Evolutionary conservation across 2,888 invertebrate genomes (phyloP).

Genomic region (Drosophila maculinotata): DNA sequence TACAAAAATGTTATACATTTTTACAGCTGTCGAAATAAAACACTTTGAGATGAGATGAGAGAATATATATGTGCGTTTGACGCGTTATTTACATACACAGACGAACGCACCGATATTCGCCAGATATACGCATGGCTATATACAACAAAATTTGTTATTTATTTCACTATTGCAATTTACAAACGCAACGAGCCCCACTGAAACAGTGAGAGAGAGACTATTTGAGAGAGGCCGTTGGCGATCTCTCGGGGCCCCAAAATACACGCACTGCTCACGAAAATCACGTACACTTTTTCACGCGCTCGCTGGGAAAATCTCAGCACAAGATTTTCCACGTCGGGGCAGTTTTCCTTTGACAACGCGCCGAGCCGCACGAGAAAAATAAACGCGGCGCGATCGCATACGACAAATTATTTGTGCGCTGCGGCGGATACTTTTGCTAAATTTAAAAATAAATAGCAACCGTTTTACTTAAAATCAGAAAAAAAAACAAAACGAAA

Average conservation of each 20-base stretch:
- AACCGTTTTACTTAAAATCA: constrained; percentile 47
- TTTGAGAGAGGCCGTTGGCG: constrained; percentile 9
- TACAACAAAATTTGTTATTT: constrained; percentile 39
- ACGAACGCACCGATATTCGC: constrained; percentile 35
- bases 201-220: neutral
- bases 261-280: constrained; percentile 34
- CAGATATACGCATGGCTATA: constrained; percentile 47
- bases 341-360: constrained; percentile 83
- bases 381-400: constrained; percentile 34
- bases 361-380: constrained; percentile 76
- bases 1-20: constrained; percentile 39
- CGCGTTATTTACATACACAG: constrained; percentile 11
- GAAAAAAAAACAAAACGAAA: constrained; percentile 37
- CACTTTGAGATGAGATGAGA: constrained; percentile 23
- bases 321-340: constrained; percentile 61
- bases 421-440: constrained; percentile 66
- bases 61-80: constrained; percentile 30
- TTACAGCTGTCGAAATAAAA: constrained; percentile 37
- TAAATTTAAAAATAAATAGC: constrained; percentile 77
- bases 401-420: constrained; percentile 65
- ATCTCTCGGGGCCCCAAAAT: constrained; percentile 43
- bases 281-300: constrained; percentile 32
- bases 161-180: constrained; percentile 69
- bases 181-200: constrained; percentile 45
- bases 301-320: constrained; percentile 62